Evolutionary conservation across 2,888 invertebrate species (phyloP).

Genomic region (Amiota minor): DNA sequence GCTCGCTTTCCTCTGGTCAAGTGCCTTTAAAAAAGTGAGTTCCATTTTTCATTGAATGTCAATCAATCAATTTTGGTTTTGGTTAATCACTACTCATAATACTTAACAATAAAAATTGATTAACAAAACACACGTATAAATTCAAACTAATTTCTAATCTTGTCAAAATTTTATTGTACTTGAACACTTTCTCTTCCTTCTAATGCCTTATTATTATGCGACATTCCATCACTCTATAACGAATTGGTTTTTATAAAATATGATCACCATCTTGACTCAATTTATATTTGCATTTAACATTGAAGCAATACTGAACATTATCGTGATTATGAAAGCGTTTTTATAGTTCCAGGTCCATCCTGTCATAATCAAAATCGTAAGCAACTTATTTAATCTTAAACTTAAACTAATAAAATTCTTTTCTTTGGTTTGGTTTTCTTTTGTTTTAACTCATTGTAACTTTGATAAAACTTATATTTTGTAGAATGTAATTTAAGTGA

Average conservation of each 20-base stretch:
- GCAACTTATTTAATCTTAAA: constrained; percentile 53
- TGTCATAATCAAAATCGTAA: constrained; percentile 78
- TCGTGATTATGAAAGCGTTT: constrained; percentile 84
- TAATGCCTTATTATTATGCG: constrained; percentile 1
- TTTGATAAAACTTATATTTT: too few species aligned
- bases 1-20: constrained; percentile 90
- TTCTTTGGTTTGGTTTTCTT: constrained; percentile 36
- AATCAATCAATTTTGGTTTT: too few species aligned
- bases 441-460: background rate
- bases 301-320: constrained; percentile 77
- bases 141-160: background rate
- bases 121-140: background rate
- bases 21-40: constrained; percentile 99
- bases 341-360: constrained; percentile 81
- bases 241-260: constrained; percentile 14
- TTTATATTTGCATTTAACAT: constrained; percentile 8
- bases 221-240: constrained; percentile 3
- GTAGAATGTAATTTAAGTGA: too few species aligned
- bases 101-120: background rate
- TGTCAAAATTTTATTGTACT: background rate
- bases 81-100: background rate
- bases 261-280: background rate
- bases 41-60: background rate
- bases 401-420: constrained; percentile 22
- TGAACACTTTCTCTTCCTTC: constrained; percentile 4